Evolutionary conservation across 2,113 vertebrate species (phyloP), one percentile per base, ranked within the genome.

Genomic region (Choloepus hoffmanni): DNA sequence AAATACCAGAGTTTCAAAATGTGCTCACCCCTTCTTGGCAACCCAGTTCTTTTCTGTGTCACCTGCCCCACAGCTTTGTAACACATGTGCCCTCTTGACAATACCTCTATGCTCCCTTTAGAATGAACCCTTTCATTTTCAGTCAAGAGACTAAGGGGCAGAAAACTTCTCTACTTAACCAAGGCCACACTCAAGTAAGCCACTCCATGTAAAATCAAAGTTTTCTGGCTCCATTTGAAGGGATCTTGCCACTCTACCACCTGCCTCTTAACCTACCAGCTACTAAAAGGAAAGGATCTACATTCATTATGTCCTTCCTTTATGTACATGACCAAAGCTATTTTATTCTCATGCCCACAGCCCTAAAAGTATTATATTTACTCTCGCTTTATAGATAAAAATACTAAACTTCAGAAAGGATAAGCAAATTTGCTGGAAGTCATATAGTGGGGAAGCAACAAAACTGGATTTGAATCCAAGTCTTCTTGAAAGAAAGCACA

Each of bases 1-100:
- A 91, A 74, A 30, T 60, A 82, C 36, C 72, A 77, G 68, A 81
- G 45, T 86, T 73, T 94, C 13, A 89, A 92, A 89, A 70, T 40
- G 3, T 5, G 7, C 19, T 62, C 23, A 6, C 24, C 3, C 13
- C 33, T 78, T 95, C 5, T 7, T 70, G 88, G 45, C 4, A 68
- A 79, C 7, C 18, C 6, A 55, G 68, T 81, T 48, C 1, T 70
- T 87, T 24, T 81, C 26, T 70, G 7, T 74, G 26, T 8, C 50
- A 43, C 21, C 3, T 72, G 48, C 36, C 9, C 19, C 26, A 28
- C 7, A 48, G 53, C 21, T 92, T 86, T 67, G 12, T 45, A 43
- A 40, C 18, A 1, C n/a, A 67, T 36, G 1, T 1, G n/a, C 26
- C 36, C 82, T 85, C 16, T 15, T 86, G 26, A 14, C 63, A 14